Evolutionary conservation across 2,888 invertebrate genomes (phyloP).

Genomic region (Helobdella robusta): DNA sequence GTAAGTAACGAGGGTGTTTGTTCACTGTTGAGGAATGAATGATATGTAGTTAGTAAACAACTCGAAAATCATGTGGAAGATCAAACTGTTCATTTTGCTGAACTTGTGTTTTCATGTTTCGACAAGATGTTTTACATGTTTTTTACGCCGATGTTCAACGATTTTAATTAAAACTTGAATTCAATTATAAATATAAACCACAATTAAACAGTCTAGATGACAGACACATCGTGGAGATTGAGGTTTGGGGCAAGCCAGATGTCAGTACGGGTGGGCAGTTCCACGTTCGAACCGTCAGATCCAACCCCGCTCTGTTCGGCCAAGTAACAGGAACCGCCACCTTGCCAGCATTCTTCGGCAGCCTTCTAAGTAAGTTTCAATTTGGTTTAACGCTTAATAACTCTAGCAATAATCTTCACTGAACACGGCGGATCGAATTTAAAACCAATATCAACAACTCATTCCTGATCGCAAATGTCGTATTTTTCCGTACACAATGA

Average conservation of each 20-base stretch:
- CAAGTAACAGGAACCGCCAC: conserved; percentile 54
- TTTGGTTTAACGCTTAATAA: not conserved
- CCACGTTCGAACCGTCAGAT: conserved; percentile 48
- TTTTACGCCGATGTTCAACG: too few species aligned
- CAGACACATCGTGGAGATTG: conserved; percentile 19
- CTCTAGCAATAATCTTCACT: not conserved
- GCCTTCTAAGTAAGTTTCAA: conserved; percentile 40
- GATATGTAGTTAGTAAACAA: not conserved
- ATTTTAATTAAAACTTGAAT: too few species aligned
- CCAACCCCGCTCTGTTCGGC: conserved; percentile 53
- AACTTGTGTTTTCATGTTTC: too few species aligned
- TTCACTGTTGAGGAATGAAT: not conserved
- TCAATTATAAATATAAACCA: too few species aligned
- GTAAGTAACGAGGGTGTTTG: too few species aligned
- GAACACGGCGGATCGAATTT: not conserved
- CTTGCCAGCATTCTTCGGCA: conserved; percentile 52
- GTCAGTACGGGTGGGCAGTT: conserved; percentile 39
- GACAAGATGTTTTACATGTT: too few species aligned
- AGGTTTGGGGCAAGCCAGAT: conserved; percentile 13
- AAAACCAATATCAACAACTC: too few species aligned
- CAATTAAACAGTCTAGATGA: too few species aligned
- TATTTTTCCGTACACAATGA: not conserved
- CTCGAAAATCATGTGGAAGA: not conserved
- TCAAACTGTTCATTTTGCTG: not conserved
- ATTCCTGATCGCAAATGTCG: too few species aligned